These are phyloP conservation scores for Pseudocheirus occidentalis DNA, from an alignment of 2,797 vertebrate species.

Conservation along the genomic window DNA sequence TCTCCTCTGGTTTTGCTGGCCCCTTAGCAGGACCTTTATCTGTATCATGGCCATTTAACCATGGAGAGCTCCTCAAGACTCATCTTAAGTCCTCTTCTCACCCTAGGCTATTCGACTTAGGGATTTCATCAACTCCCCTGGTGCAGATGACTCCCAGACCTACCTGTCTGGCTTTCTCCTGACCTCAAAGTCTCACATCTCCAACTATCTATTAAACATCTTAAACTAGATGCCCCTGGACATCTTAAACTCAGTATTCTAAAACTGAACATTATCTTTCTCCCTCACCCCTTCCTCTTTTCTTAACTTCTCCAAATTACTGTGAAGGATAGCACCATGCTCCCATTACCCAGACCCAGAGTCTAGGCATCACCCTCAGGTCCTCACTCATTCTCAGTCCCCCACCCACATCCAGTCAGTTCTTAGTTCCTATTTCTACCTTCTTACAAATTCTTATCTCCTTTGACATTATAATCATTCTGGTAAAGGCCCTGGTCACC, in stretches of 20 bases:
- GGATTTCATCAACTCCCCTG: neutral
- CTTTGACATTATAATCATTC: neutral
- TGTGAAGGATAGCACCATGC: neutral
- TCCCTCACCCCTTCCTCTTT: neutral
- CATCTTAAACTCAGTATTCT: neutral
- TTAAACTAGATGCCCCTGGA: neutral
- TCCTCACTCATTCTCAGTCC: neutral
- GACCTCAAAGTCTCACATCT: neutral
- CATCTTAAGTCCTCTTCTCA: neutral
- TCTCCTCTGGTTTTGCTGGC: neutral
- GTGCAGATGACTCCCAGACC: neutral
- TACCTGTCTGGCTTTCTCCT: neutral
- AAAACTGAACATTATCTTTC: neutral
- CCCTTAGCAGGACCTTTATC: neutral
- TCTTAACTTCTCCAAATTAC: neutral
- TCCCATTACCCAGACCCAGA: neutral
- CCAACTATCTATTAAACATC: neutral
- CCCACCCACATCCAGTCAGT: neutral
- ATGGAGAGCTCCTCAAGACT: neutral
- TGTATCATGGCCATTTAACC: neutral
- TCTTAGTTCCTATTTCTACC: neutral
- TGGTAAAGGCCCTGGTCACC: neutral
- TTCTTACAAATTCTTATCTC: neutral
- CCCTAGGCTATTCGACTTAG: neutral
- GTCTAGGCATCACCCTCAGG: neutral